A percentile compares a stretch with the other conserved stretches of the same genome.
These are phyloP conservation scores for Dascyllus trimaculatus DNA, from an alignment of 2,113 vertebrate species.

Conservation along the genomic window DNA sequence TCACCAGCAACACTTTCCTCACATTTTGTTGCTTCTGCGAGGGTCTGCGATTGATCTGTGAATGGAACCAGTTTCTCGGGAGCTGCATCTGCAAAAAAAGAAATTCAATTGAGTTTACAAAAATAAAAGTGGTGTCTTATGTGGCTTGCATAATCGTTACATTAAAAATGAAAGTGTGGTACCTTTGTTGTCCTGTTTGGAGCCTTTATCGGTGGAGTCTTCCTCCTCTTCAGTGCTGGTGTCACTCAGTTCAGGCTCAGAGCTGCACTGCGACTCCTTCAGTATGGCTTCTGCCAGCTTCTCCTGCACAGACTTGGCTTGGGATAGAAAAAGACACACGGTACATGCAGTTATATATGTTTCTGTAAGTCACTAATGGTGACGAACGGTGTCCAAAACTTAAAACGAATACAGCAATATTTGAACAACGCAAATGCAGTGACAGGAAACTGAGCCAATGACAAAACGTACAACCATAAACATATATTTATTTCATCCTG, in stretches of 20 bases:
- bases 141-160: background rate
- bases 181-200: slow-evolving; percentile 61
- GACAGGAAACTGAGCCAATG: slow-evolving; percentile 9
- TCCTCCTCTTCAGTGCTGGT: slow-evolving; percentile 81
- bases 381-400: background rate
- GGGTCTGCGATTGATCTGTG: slow-evolving; percentile 33
- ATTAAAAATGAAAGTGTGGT: background rate
- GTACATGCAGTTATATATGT: slow-evolving; percentile 25
- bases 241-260: slow-evolving; percentile 82
- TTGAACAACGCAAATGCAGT: background rate
- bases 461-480: slow-evolving; percentile 21
- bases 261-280: slow-evolving; percentile 65
- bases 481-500: slow-evolving; percentile 59
- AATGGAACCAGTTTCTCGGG: slow-evolving; percentile 16
- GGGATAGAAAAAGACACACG: slow-evolving; percentile 55
- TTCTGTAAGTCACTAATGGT: background rate
- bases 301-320: slow-evolving; percentile 87
- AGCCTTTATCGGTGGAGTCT: slow-evolving; percentile 23
- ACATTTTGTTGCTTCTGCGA: slow-evolving; percentile 24
- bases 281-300: slow-evolving; percentile 81
- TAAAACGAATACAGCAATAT: background rate
- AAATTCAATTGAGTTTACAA: background rate
- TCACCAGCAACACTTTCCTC: slow-evolving; percentile 35
- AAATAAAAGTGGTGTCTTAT: background rate
- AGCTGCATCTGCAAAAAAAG: slow-evolving; percentile 58